Evolutionary conservation across 2,888 invertebrate genomes (phyloP).

Genomic region (Tanypteryx hageni): DNA sequence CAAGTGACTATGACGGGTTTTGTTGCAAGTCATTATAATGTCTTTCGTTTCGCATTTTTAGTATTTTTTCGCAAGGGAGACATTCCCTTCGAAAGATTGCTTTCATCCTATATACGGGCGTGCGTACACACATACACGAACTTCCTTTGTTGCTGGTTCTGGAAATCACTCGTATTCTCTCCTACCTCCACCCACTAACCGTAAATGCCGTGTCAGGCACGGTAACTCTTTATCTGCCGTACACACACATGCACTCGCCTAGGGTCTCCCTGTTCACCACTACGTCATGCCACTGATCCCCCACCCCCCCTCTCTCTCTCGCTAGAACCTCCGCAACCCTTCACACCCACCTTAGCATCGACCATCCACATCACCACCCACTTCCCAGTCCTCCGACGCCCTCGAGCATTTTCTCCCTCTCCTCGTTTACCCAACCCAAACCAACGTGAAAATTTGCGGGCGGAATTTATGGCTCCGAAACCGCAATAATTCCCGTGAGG

Average conservation of each 20-base stretch:
- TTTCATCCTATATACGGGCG: neutral
- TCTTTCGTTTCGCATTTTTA: too few relatives aligned
- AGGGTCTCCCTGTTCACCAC: neutral
- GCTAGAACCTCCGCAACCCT: neutral
- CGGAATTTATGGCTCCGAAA: slow-evolving; percentile 37
- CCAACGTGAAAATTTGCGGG: slow-evolving; percentile 40
- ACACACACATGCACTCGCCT: neutral
- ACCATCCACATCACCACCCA: neutral
- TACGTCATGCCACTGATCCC: neutral
- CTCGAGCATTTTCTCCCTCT: neutral
- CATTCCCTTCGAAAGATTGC: neutral
- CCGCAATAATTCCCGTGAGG: slow-evolving; percentile 37
- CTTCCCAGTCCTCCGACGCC: neutral
- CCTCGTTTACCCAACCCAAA: neutral
- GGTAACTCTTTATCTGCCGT: neutral
- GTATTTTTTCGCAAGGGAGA: neutral
- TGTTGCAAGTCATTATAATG: too few relatives aligned
- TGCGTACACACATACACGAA: neutral
- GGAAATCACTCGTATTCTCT: neutral
- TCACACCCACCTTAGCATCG: neutral
- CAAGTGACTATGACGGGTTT: too few relatives aligned
- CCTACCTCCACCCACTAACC: neutral
- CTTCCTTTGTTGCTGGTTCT: neutral
- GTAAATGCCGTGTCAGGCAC: neutral
- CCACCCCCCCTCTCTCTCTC: neutral